Percentiles rank a stretch among this genome's conserved stretches.
Evolutionary conservation across 2,888 invertebrate species (phyloP).

Genomic region (Phlogophora meticulosa): DNA sequence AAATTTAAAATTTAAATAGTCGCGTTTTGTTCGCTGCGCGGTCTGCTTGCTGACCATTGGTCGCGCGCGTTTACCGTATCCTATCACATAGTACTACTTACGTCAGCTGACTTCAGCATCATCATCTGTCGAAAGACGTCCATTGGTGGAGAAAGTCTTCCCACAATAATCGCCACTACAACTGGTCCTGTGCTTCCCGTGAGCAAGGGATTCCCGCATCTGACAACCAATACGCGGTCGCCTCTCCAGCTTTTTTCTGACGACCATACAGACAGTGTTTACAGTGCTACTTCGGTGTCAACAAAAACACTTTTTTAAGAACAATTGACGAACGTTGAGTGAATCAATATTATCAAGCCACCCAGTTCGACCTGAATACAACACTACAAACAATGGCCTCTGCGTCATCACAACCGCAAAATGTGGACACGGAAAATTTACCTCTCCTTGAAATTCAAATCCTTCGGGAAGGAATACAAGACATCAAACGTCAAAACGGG

Average conservation of each 20-base stretch:
- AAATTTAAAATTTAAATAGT: background rate
- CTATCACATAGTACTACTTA: background rate
- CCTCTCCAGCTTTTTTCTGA: background rate
- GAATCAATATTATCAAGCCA: background rate
- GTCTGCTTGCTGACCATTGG: no score
- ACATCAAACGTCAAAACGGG: conserved; percentile 24
- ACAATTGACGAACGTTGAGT: background rate
- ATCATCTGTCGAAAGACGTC: background rate
- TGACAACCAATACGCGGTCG: background rate
- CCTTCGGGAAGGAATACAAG: conserved; percentile 14
- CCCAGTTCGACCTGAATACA: background rate
- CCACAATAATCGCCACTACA: background rate
- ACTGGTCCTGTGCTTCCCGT: background rate
- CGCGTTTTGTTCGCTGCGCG: background rate
- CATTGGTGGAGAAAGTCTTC: background rate
- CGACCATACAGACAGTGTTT: background rate
- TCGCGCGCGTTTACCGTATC: no score
- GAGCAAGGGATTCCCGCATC: background rate
- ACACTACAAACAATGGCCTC: background rate
- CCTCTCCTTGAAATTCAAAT: conserved; percentile 1
- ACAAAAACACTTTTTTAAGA: background rate
- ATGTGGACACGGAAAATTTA: background rate
- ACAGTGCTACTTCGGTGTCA: background rate
- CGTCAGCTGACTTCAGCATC: background rate
- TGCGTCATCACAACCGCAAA: no score